Conservation (phyloP, 2,113 vertebrate genomes). For the Actenoides lindsayi region DNA sequence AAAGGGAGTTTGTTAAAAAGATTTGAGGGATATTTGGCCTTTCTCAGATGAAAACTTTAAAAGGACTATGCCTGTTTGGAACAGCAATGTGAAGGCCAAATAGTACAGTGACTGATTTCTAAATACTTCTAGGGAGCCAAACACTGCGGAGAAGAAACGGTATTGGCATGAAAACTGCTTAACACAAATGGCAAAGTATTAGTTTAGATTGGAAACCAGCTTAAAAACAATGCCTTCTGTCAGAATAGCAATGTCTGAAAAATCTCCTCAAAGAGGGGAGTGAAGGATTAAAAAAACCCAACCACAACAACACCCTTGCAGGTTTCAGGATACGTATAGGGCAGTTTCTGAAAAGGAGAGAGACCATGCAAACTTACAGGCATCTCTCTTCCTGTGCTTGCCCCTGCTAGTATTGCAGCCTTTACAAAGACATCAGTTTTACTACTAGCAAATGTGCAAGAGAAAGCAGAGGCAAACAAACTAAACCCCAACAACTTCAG, state of each 20-base stretch:
- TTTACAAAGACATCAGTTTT: background rate
- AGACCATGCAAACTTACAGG: background rate
- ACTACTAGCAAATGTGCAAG: background rate
- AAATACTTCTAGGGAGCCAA: background rate
- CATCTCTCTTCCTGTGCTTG: background rate
- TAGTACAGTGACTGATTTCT: rapidly evolving
- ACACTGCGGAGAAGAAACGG: background rate
- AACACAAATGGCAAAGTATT: background rate
- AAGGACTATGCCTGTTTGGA: background rate
- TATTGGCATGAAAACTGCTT: background rate
- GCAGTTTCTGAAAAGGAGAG: background rate
- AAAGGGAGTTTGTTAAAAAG: background rate
- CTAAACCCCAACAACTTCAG: background rate
- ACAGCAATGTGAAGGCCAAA: background rate
- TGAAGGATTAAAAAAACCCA: background rate
- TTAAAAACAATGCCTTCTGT: background rate
- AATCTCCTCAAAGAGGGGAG: background rate
- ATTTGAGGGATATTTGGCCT: background rate
- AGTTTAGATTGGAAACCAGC: background rate
- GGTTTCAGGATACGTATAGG: background rate
- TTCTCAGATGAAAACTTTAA: background rate
- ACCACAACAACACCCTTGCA: background rate
- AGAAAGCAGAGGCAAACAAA: background rate
- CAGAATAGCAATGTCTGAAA: background rate
- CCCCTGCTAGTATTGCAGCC: background rate